Base-by-base conservation (phyloP, 2,113 vertebrate genomes). In the Upupa epops region DNA sequence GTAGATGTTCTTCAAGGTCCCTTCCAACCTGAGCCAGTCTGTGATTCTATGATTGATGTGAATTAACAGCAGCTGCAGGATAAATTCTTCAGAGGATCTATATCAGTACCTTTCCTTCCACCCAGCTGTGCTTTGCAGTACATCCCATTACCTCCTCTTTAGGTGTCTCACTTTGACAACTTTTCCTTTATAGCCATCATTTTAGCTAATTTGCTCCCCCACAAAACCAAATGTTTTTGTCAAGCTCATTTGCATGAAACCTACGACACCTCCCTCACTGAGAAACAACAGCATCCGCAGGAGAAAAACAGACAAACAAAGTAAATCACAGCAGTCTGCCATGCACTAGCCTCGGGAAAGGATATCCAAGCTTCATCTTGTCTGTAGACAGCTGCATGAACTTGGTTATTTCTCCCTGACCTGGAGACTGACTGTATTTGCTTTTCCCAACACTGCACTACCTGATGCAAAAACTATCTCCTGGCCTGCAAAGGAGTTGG, bases 91-190 rank as follows among this genome's bases (percentile, higher is more conserved):
- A 66, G 58, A 81, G 40, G 64, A 81, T 22, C 59, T 88, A 11
- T 40, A 0, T 13, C 8, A 20, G 46, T 56, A 58, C 2, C 48
- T 4, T 78, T 75, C 34, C 63, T 90, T 94, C 70, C 63, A 76
- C 11, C 13, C 63, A 42, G 59, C 58, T 89, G 34, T 59, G 78
- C 34, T 88, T 88, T 83, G 78, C 89, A 88, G 81, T 75, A 87
- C 84, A 85, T 80, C 68, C 89, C 85, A 79, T 93, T 89, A 85
- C 69, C 71, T 80, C 91, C 64, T 83, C 94, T 89, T 95, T 80
- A 94, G 88, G 89, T 91, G 87, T 94, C 88, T 94, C 91, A 92
- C 88, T 89, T 94, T 89, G 91, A 92, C 95, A 94, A 83, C 68
- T 91, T 68, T 71, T 88, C 86, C 71, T 93, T 88, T 58, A 75